Base-by-base conservation (phyloP, 1,140 invertebrate species). In the Scaptodrosophila lebanonensis region DNA sequence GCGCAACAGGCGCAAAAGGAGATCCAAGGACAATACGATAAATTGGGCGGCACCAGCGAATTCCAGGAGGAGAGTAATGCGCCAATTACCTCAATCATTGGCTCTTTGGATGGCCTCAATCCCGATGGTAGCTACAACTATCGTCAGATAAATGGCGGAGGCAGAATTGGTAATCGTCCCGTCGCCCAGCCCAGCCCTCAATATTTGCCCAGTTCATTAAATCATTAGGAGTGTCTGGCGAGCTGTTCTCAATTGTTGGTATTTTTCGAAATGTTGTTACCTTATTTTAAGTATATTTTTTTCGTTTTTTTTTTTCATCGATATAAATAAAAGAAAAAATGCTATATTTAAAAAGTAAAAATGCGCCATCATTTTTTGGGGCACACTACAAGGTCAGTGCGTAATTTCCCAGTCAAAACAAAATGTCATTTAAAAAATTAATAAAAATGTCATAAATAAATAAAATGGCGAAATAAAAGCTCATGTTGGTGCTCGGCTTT, bases 21-120 rank as follows among this genome's bases (percentile, higher is more conserved):
- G 64, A 87, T 87, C 36, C 84, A 87, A 66, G 75, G 85, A 2
- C 84, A 86, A 62, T 86, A 86, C 38, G 84, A 86, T 32, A 75
- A 85, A 40, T 47, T 86, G n/a, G 84, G 82, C 9, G 84, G 84
- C 44, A 76, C 84, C 63, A 83, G 72, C 13, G 84, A 86, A 45
- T 82, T 58, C 53, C 75, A 83, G 54, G 84, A 86, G 66, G 84
- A 86, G 7, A 83, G 58, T 42, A 71, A 66, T 40, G 84, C 84
- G 0, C 84, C 84, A 6, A 58, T 86, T 3, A 86, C 82, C 27
- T 86, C 84, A 11, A 77, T 86, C 42, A 70, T 86, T 25, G 84
- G 84, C 39, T 66, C 76, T 33, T 65, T 86, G 15, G 84, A 85
- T 45, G 75, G 84, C 47, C 72, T 75, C 36, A 75, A 83, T 66